Evolutionary conservation across 2,797 vertebrate genomes (phyloP).

Genomic region (Astyanax mexicanus): DNA sequence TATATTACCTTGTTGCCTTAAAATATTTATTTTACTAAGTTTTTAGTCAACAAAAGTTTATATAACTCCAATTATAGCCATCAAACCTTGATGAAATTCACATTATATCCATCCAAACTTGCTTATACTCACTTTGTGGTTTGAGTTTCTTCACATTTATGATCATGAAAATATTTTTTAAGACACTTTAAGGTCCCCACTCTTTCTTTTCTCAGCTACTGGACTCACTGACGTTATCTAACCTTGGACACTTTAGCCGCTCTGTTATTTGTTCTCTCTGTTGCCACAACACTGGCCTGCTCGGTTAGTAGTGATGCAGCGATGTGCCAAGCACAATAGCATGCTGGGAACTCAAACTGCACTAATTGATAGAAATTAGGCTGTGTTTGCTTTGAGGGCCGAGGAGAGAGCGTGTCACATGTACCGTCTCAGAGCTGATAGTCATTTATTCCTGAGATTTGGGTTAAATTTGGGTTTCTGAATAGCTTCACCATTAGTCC

Average conservation of each 20-base stretch:
- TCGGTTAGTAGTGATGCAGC: slow-evolving; percentile 2
- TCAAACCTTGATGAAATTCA: too few relatives aligned
- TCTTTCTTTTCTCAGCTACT: neutral
- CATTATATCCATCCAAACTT: too few relatives aligned
- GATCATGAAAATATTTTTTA: too few relatives aligned
- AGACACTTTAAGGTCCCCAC: neutral
- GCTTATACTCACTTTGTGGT: too few relatives aligned
- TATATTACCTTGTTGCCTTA: too few relatives aligned
- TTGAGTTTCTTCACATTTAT: too few relatives aligned
- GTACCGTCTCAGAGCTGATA: slow-evolving; percentile 21
- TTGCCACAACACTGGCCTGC: slow-evolving; percentile 50
- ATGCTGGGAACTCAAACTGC: slow-evolving; percentile 23
- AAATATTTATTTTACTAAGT: too few relatives aligned
- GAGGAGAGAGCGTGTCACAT: slow-evolving; percentile 25
- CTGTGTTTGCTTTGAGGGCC: slow-evolving; percentile 28
- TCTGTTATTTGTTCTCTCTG: slow-evolving; percentile 30
- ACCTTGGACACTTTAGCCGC: slow-evolving; percentile 30
- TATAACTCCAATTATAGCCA: too few relatives aligned
- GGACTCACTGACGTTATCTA: neutral
- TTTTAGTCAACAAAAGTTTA: too few relatives aligned
- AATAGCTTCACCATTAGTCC: slow-evolving; percentile 21
- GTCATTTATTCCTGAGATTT: slow-evolving; percentile 38
- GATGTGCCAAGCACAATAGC: slow-evolving; percentile 48
- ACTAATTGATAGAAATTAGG: slow-evolving; percentile 29
- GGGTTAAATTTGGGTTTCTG: slow-evolving; percentile 4